Percentiles rank a stretch among this genome's conserved stretches.
These are phyloP conservation scores for Eupithecia dodoneata DNA, from an alignment of 2,888 invertebrate species.

Conservation along the genomic window DNA sequence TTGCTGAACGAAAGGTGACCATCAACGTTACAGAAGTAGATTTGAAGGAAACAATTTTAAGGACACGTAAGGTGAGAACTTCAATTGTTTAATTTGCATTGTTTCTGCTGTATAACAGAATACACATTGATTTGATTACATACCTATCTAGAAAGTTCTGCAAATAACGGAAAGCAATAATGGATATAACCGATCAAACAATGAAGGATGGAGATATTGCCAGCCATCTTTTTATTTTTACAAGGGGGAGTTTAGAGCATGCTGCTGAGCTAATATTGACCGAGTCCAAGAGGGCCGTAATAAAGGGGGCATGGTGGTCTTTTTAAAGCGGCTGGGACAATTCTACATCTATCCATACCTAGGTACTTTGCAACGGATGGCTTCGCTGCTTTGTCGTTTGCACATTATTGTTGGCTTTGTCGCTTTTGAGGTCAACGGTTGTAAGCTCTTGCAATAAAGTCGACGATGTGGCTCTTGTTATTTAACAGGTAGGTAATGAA, in stretches of 20 bases:
- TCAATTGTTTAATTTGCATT: slow-evolving; percentile 18
- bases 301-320: slow-evolving; percentile 52
- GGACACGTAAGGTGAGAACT: not conserved
- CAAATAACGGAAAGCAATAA: slow-evolving; percentile 37
- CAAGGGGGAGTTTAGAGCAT: slow-evolving; percentile 43
- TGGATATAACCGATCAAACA: slow-evolving; percentile 39
- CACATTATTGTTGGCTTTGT: slow-evolving; percentile 2
- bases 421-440: not conserved
- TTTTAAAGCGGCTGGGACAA: slow-evolving; percentile 51
- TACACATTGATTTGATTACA: slow-evolving; percentile 48
- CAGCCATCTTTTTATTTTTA: slow-evolving; percentile 41
- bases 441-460: not conserved
- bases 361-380: slow-evolving; percentile 6
- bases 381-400: slow-evolving; percentile 13
- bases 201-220: slow-evolving; percentile 41
- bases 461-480: not conserved
- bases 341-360: slow-evolving; percentile 50
- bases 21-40: slow-evolving; percentile 14
- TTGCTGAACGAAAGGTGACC: slow-evolving; percentile 49
- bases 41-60: not conserved
- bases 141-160: slow-evolving; percentile 41
- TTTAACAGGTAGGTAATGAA: not conserved
- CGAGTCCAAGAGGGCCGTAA: slow-evolving; percentile 51
- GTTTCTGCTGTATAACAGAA: slow-evolving; percentile 37
- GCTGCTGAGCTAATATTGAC: slow-evolving; percentile 54